Percentiles rank a stretch among this genome's conserved stretches.
Evolutionary conservation across 2,888 invertebrate genomes (phyloP).

Genomic region (Chloroclystis v-ata): DNA sequence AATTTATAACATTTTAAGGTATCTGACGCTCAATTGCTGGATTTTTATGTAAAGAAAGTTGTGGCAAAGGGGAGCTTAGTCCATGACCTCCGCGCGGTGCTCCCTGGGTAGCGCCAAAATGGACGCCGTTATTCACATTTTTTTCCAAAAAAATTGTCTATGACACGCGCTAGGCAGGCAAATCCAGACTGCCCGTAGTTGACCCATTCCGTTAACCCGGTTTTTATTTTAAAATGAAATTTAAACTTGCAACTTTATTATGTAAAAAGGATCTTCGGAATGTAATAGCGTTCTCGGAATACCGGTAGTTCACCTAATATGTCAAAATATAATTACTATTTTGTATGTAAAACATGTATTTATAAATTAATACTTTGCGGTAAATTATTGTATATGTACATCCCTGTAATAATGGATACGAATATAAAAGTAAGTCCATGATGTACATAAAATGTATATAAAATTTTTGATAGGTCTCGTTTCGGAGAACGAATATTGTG

Average conservation of each 20-base stretch:
- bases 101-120: slow-evolving; percentile 76
- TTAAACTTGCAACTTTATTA: neutral
- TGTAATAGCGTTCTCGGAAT: slow-evolving; percentile 2
- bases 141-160: slow-evolving; percentile 38
- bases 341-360: slow-evolving; percentile 8
- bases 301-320: slow-evolving; percentile 4
- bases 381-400: slow-evolving; percentile 15
- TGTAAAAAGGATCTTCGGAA: slow-evolving; percentile 3
- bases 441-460: slow-evolving; percentile 69
- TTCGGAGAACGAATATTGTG: slow-evolving; percentile 55
- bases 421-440: slow-evolving; percentile 45
- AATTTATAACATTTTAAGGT: slow-evolving; percentile 8
- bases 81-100: slow-evolving; percentile 77
- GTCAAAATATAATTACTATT: slow-evolving; percentile 4
- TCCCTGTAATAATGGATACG: slow-evolving; percentile 28
- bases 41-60: slow-evolving; percentile 33
- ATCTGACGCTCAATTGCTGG: slow-evolving; percentile 27
- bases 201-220: slow-evolving; percentile 13
- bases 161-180: slow-evolving; percentile 33
- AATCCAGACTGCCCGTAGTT: slow-evolving; percentile 27
- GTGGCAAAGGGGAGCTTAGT: slow-evolving; percentile 72
- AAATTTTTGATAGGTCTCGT: slow-evolving; percentile 44
- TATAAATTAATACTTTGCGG: slow-evolving; percentile 12
- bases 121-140: slow-evolving; percentile 63
- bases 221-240: slow-evolving; percentile 4